These are phyloP conservation scores for Crotalus tigris DNA, from an alignment of 2,113 vertebrate species.

Conservation along the genomic window DNA sequence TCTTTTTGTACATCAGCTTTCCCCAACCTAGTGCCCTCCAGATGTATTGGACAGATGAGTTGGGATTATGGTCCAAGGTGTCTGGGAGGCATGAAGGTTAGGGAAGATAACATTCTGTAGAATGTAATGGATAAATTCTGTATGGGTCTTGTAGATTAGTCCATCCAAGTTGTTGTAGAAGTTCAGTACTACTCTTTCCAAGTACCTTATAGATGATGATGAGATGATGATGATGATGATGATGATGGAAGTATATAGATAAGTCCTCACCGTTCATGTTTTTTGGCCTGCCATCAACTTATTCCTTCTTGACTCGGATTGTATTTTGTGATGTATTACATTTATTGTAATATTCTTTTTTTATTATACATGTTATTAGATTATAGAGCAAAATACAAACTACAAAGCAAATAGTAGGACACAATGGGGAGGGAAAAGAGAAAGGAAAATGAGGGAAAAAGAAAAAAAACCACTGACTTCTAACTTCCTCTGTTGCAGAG, in stretches of 20 bases:
- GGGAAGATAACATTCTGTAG: background rate
- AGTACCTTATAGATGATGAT: background rate
- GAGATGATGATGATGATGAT: background rate
- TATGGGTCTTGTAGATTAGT: background rate
- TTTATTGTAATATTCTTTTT: background rate
- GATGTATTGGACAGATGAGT: background rate
- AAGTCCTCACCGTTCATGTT: background rate
- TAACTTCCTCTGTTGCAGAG: too few species aligned
- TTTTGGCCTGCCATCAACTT: background rate
- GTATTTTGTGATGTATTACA: background rate
- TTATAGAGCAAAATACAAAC: too few species aligned
- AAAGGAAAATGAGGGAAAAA: too few species aligned
- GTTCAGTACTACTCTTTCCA: background rate
- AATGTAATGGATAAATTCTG: background rate
- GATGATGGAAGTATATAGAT: background rate
- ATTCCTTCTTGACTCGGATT: background rate
- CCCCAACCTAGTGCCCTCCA: background rate
- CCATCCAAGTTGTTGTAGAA: background rate
- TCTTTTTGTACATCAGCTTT: background rate
- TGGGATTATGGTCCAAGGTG: background rate
- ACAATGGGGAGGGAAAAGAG: too few species aligned
- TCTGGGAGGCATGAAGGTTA: background rate
- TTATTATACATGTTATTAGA: too few species aligned
- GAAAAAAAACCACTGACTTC: too few species aligned
- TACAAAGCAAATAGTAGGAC: too few species aligned